phyloP scores from a whole-genome alignment of 2,113 vertebrate species.

The Probosciger aterrimus region DNA sequence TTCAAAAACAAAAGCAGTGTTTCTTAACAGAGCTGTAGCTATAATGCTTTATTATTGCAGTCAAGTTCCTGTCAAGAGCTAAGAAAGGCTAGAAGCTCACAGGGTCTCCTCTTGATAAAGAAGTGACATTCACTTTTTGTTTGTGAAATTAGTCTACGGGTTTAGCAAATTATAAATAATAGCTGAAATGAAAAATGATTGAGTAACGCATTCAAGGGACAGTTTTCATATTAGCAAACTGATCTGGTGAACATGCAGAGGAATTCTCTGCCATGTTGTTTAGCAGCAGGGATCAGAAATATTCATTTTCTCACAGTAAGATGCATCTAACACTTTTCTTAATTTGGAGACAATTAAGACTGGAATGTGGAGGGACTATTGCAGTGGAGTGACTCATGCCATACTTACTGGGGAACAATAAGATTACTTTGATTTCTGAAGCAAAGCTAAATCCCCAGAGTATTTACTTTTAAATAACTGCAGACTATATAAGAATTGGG shows the following conservation, averaged over 20 bases:
- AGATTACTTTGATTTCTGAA: constrained; percentile 57
- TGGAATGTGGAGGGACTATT: constrained; percentile 41
- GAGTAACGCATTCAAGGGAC: constrained; percentile 33
- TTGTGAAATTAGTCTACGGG: background rate
- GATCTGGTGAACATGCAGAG: constrained; percentile 21
- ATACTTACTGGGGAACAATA: constrained; percentile 39
- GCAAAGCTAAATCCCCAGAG: constrained; percentile 56
- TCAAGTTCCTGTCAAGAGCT: constrained; percentile 21
- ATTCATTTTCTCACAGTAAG: constrained; percentile 52
- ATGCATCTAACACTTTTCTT: constrained; percentile 58
- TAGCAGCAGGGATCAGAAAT: constrained; percentile 61
- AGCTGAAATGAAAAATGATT: constrained; percentile 38
- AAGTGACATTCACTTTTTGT: constrained; percentile 26
- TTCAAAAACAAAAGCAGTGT: background rate
- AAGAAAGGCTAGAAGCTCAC: background rate
- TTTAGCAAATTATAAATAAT: constrained; percentile 58
- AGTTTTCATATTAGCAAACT: constrained; percentile 36
- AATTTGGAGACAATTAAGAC: constrained; percentile 63
- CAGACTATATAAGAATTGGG: constrained; percentile 16
- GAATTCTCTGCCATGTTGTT: constrained; percentile 39
- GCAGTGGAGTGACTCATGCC: constrained; percentile 34
- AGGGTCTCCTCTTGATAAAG: background rate
- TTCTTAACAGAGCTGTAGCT: background rate
- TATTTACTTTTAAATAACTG: constrained; percentile 63
- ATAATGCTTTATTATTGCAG: background rate